Evolutionary conservation across 2,797 vertebrate species (phyloP), one percentile per base, ranked within the genome.

Genomic region (Anas georgica): DNA sequence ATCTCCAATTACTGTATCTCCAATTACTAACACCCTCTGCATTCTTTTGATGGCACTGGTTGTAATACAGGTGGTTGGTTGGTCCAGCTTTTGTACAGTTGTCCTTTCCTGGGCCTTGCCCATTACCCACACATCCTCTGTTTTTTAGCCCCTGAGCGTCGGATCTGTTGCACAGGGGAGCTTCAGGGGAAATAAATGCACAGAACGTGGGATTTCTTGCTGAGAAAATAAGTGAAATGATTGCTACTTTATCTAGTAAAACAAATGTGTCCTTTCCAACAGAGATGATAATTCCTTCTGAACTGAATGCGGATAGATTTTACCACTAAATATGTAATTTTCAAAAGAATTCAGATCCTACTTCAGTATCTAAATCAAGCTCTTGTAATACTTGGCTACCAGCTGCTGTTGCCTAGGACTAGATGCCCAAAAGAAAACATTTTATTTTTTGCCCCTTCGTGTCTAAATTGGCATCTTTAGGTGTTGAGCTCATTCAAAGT

Each of bases 211-310:
- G 56, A 58, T 86, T 90, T 77, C 83, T 91, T 70, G 52, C 91
- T 96, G 68, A 93, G 88, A 67, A 87, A 93, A 90, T 52, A 60
- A 82, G 80, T 41, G 84, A 90, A 93, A 74, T n/a, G 56, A 90
- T 72, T 94, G 56, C 54, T 88, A 12, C 37, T 93, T 95, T 93
- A 94, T 88, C 90, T 93, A 69, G 90, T 94, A 95, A 95, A 95
- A 91, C 37, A 88, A 96, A 84, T 81, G 35, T 80, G 41, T 90
- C 83, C 63, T 95, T 77, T 60, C 93, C 94, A 86, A 70, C 80
- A 88, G 91, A 83, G 91, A 79, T 0, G 5, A 74, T 91, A 86
- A 90, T 95, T 96, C 60, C 77, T 84, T 28, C 68, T 78, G 37
- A 83, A 80, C 66, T 56, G 60, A 84, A 85, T 3, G 1, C 33